Conservation (phyloP, 2,113 vertebrate genomes). For the Syrmaticus mikado region DNA sequence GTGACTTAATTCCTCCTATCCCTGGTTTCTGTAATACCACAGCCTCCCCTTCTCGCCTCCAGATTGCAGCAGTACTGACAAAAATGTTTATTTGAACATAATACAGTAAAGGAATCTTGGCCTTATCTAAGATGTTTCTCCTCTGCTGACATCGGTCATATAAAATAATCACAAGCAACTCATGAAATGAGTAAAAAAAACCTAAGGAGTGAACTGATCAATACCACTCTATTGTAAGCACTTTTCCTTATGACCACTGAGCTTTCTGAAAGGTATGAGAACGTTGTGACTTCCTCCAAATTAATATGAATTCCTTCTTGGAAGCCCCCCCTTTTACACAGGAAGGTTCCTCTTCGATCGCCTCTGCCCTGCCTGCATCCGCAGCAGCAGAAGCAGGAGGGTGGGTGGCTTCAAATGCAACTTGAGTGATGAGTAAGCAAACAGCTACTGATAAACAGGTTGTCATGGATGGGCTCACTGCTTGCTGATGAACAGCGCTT, state of each 20-base stretch:
- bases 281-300: not conserved
- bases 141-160: not conserved
- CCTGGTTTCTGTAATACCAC: not conserved
- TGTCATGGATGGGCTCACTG: not conserved
- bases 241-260: not conserved
- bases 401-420: not conserved
- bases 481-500: not conserved
- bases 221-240: not conserved
- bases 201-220: not conserved
- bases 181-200: not conserved
- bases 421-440: not conserved
- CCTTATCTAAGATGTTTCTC: not conserved
- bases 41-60: not conserved
- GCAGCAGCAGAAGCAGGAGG: not conserved
- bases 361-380: not conserved
- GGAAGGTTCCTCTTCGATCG: not conserved
- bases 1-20: constrained; percentile 2
- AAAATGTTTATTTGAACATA: not conserved
- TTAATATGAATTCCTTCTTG: not conserved
- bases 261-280: not conserved
- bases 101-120: not conserved
- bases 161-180: not conserved
- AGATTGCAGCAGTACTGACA: not conserved
- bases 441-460: not conserved
- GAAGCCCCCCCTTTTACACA: not conserved